Evolutionary conservation across 2,113 vertebrate species (phyloP).

Genomic region (Nothoprocta perdicaria): DNA sequence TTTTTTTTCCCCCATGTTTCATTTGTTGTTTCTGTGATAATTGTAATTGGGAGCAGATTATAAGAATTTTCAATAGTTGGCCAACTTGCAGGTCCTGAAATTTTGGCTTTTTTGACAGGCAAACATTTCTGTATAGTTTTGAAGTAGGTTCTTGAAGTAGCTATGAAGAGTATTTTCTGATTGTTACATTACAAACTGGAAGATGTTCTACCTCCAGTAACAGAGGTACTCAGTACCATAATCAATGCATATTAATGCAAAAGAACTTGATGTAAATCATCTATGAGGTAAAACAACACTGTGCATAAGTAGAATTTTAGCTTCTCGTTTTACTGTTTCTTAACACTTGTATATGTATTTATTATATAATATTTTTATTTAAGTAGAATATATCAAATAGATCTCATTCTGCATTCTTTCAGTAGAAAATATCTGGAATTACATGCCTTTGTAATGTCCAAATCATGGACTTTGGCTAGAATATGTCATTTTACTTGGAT

Average conservation of each 20-base stretch:
- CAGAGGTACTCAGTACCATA: not conserved
- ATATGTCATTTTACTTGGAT: not conserved
- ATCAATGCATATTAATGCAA: not conserved
- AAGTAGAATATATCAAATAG: not conserved
- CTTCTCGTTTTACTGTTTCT: not conserved
- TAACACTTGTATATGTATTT: not conserved
- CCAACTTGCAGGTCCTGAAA: not conserved
- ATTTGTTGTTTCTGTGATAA: not conserved
- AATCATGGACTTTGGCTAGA: not conserved
- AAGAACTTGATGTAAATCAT: not conserved
- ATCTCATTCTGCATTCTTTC: not conserved
- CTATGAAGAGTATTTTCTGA: not conserved
- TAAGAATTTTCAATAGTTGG: not conserved
- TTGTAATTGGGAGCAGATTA: not conserved
- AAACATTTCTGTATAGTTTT: not conserved
- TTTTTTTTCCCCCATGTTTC: not conserved
- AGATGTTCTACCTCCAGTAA: not conserved
- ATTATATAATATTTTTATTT: slow-evolving; percentile 2
- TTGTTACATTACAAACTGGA: not conserved
- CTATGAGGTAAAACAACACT: not conserved
- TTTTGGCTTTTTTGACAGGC: not conserved
- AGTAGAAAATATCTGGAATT: not conserved
- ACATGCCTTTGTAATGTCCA: not conserved
- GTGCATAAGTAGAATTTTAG: not conserved
- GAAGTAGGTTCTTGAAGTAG: not conserved